Evolutionary conservation across 2,113 vertebrate genomes (phyloP).

Genomic region (Gobiocypris rarus): DNA sequence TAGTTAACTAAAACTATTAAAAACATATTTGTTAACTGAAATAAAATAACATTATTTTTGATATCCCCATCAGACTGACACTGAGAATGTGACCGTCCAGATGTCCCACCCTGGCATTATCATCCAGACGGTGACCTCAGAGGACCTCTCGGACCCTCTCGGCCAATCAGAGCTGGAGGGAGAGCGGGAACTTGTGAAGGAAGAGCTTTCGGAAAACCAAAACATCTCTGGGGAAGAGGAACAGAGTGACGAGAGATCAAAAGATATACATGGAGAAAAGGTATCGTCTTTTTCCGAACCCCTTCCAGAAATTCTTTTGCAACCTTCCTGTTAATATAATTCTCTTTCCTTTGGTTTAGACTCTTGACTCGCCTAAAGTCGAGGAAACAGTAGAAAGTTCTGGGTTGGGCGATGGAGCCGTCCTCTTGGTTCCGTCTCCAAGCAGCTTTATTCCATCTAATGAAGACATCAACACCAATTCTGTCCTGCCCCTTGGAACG

Average conservation of each 20-base stretch:
- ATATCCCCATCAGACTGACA: slow-evolving; percentile 81
- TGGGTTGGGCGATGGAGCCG: slow-evolving; percentile 79
- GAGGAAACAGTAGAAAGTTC: slow-evolving; percentile 81
- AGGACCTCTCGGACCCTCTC: slow-evolving; percentile 83
- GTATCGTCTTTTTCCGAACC: slow-evolving; percentile 42
- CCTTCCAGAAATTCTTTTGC: background rate
- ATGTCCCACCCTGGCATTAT: slow-evolving; percentile 90
- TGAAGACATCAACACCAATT: slow-evolving; percentile 81
- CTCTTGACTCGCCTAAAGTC: slow-evolving; percentile 75
- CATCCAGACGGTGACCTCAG: slow-evolving; percentile 91
- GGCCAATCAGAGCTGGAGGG: slow-evolving; percentile 82
- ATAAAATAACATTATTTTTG: background rate
- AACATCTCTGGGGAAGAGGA: slow-evolving; percentile 75
- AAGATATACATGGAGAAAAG: slow-evolving; percentile 58
- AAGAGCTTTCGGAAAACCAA: slow-evolving; percentile 70
- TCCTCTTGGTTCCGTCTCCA: slow-evolving; percentile 91
- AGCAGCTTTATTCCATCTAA: slow-evolving; percentile 90
- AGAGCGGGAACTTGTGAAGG: slow-evolving; percentile 78
- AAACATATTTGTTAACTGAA: background rate
- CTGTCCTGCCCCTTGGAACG: slow-evolving; percentile 80
- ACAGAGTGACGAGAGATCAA: slow-evolving; percentile 61
- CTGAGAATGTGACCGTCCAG: slow-evolving; percentile 87
- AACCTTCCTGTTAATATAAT: background rate
- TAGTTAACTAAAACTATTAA: background rate
- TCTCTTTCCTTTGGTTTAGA: slow-evolving; percentile 65